Evolutionary conservation across 2,888 invertebrate species (phyloP).

Genomic region (Muscina levida): DNA sequence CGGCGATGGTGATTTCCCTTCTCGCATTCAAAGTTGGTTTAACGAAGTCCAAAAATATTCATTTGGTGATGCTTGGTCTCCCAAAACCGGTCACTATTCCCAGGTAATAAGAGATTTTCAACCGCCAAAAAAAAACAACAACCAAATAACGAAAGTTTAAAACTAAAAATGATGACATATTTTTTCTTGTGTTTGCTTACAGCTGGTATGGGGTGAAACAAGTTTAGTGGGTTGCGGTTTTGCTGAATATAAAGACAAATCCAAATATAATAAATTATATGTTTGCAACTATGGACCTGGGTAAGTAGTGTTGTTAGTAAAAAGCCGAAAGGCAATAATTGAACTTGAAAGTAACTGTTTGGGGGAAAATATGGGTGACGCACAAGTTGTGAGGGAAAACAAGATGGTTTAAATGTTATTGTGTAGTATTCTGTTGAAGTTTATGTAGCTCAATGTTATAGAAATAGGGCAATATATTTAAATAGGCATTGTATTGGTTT

Average conservation of each 20-base stretch:
- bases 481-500: no score
- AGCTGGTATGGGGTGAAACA: conserved; percentile 94
- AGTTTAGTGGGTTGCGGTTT: conserved; percentile 93
- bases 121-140: neutral
- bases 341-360: no score
- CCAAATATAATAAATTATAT: conserved; percentile 90
- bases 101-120: conserved; percentile 82
- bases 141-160: neutral
- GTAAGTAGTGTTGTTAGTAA: conserved; percentile 80
- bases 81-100: conserved; percentile 90
- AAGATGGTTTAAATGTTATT: no score
- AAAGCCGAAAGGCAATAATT: no score
- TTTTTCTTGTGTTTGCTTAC: conserved; percentile 63
- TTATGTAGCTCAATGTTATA: no score
- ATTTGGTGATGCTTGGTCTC: conserved; percentile 84
- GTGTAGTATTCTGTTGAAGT: no score
- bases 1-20: conserved; percentile 86
- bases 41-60: conserved; percentile 87
- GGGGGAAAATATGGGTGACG: no score
- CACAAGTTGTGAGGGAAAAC: no score
- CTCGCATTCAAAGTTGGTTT: conserved; percentile 90
- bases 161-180: neutral
- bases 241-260: conserved; percentile 88
- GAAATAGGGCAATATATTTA: no score
- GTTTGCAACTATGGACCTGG: conserved; percentile 93